Percentiles rank a stretch among this genome's conserved stretches.
Evolutionary conservation across 2,888 invertebrate genomes (phyloP).

Genomic region (Cenopis cana): DNA sequence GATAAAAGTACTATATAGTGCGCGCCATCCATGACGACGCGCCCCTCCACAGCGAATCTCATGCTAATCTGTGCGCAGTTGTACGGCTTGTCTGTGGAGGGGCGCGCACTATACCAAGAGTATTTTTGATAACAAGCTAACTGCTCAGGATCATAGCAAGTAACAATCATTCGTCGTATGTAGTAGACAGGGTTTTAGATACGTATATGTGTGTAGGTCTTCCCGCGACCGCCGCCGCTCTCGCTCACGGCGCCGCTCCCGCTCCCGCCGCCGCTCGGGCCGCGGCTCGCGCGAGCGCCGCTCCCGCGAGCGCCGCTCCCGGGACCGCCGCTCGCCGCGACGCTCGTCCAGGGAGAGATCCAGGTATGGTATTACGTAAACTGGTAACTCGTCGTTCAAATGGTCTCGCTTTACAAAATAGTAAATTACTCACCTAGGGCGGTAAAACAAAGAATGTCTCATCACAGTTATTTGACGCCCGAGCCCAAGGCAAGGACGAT

Average conservation of each 20-base stretch:
- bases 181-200: not conserved
- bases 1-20: too few relatives aligned
- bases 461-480: too few relatives aligned
- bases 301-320: constrained; percentile 68
- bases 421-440: too few relatives aligned
- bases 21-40: too few relatives aligned
- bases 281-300: constrained; percentile 72
- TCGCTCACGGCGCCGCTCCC: constrained; percentile 73
- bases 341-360: constrained; percentile 66
- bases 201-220: constrained; percentile 56
- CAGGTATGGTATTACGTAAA: constrained; percentile 58
- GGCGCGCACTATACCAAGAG: too few relatives aligned
- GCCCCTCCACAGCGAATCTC: too few relatives aligned
- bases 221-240: constrained; percentile 77
- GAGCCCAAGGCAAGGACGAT: too few relatives aligned
- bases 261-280: constrained; percentile 72
- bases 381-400: too few relatives aligned
- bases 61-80: too few relatives aligned
- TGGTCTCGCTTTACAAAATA: too few relatives aligned
- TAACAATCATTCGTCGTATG: not conserved
- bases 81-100: too few relatives aligned
- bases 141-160: constrained; percentile 1
- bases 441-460: too few relatives aligned
- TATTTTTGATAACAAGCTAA: not conserved
- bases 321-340: constrained; percentile 59